Percentiles rank a stretch among this genome's conserved stretches.
These are phyloP conservation scores for Stictocephala bisonia DNA, from an alignment of 2,888 invertebrate species.

Conservation along the genomic window DNA sequence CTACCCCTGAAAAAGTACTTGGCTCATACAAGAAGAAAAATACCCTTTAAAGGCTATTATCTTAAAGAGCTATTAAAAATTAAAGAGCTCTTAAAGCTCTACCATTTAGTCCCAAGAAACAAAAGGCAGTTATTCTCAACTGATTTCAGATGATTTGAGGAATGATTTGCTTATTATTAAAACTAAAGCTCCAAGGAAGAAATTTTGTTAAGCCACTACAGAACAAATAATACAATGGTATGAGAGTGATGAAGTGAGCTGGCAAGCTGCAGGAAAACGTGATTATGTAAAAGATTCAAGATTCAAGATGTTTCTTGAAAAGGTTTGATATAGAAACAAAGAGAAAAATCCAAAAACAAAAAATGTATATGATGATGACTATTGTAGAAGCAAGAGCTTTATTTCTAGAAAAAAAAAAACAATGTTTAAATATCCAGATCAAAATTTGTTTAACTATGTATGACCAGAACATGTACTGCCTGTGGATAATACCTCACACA, in stretches of 20 bases:
- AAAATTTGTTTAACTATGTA: constrained; percentile 13
- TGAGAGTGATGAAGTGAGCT: constrained; percentile 13
- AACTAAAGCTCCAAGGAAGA: too few species aligned
- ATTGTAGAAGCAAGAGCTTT: neutral
- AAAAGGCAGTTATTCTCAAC: too few species aligned
- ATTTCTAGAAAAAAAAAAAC: neutral
- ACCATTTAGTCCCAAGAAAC: too few species aligned
- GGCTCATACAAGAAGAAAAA: too few species aligned
- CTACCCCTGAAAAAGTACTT: too few species aligned
- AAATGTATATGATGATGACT: neutral
- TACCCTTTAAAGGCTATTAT: too few species aligned
- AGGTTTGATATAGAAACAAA: neutral
- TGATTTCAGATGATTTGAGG: too few species aligned
- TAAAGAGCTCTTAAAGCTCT: too few species aligned
- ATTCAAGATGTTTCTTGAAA: neutral
- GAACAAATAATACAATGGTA: constrained; percentile 10
- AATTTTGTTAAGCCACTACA: too few species aligned
- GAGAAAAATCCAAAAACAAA: constrained; percentile 23
- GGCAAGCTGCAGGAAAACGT: constrained; percentile 11
- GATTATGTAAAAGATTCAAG: constrained; percentile 1
- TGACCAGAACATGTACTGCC: constrained; percentile 4
- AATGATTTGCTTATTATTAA: too few species aligned
- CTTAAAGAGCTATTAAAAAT: too few species aligned
- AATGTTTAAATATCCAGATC: constrained; percentile 5
- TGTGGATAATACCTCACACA: constrained; percentile 8